Base-by-base conservation (phyloP, 1,140 invertebrate species). In the Dendrolimus punctatus region DNA sequence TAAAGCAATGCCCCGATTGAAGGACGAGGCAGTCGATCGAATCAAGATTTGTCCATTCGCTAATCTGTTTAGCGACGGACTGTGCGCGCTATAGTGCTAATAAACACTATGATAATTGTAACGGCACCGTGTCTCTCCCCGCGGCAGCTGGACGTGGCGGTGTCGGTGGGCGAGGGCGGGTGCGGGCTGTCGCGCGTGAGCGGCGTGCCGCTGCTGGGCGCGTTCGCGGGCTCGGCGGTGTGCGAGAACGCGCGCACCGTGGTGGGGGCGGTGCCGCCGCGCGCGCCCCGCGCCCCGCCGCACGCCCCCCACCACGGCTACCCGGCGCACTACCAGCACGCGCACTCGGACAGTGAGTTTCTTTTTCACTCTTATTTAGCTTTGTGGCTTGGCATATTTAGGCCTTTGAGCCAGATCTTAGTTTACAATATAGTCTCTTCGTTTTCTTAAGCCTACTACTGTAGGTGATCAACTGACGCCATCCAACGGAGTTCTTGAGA, bases 171-270 rank as follows among this genome's bases (percentile, higher is more conserved):
- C 48, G 40, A 39, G 6, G 8, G 48, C 37, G 8, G 38, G 23
- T 23, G 23, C 23, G 55, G 51, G 7, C 38, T 57, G 38, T 49
- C 56, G 46, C 46, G 52, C 52, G 76, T 76, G 64, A 38, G 56
- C 37, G 73, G 80, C 49, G 72, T 67, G 58, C 77, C 79, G 45
- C 62, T 87, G 58, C 75, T 87, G 66, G 62, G 72, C 49, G 80
- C 80, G 38, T 97, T 93, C 86, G 87, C 91, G 41, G 92, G 91
- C 8, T 92, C 95, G 70, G 92, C 91, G 74, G 88, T 97, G 39
- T 91, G 92, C 42, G 91, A 93, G 66, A 98, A 97, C 90, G 87
- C 96, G 8, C 88, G 92, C 50, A 93, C 93, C 9, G 83, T 92
- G 5, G 91, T 97, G 90, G 62, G 90, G 95, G 38, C 69, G 72